Conservation (phyloP, 2,797 vertebrate genomes). For the Netta rufina region DNA sequence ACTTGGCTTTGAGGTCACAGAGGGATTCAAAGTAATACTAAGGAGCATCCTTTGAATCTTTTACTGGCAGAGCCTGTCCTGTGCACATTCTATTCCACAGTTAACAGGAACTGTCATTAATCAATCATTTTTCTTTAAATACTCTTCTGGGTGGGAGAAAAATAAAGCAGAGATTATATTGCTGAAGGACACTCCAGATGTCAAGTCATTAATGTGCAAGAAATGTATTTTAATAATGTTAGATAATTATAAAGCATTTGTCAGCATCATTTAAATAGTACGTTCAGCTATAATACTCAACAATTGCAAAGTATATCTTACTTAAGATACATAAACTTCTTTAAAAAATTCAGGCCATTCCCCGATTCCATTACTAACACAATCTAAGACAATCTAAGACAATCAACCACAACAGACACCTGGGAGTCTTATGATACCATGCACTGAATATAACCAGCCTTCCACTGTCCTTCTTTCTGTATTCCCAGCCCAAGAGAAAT, state of each 20-base stretch:
- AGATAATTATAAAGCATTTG: neutral
- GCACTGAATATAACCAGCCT: neutral
- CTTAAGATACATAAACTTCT: neutral
- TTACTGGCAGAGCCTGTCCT: neutral
- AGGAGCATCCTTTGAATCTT: neutral
- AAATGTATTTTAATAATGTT: neutral
- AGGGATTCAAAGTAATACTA: neutral
- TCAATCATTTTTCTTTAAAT: neutral
- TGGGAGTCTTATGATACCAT: neutral
- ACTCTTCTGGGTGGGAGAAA: neutral
- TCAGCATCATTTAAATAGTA: neutral
- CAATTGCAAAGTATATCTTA: neutral
- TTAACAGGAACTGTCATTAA: neutral
- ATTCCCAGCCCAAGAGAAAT: neutral
- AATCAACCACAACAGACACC: neutral
- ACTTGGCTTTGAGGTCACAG: neutral
- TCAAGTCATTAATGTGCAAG: neutral
- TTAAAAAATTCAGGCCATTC: neutral
- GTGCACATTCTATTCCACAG: neutral
- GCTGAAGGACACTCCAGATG: neutral
- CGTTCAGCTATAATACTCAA: neutral
- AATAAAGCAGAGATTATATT: neutral
- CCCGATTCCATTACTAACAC: rapidly evolving
- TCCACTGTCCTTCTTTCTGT: neutral
- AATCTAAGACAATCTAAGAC: neutral